Evolutionary conservation across 2,797 vertebrate species (phyloP).

Genomic region (Clamator glandarius): DNA sequence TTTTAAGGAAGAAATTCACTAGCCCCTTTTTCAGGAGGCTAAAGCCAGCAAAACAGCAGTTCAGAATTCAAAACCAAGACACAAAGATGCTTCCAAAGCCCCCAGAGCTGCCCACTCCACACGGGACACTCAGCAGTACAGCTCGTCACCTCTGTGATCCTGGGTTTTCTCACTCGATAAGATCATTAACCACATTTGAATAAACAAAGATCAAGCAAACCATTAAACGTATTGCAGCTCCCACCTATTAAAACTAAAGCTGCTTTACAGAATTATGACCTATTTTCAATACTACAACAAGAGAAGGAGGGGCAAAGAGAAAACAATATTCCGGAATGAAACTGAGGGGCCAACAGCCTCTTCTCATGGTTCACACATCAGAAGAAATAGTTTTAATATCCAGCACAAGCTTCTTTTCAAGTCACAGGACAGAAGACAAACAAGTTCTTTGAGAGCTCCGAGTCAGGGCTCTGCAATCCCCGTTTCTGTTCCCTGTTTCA

Average conservation of each 20-base stretch:
- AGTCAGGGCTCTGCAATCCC: neutral
- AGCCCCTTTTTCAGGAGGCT: neutral
- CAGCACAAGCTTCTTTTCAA: neutral
- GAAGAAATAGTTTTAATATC: neutral
- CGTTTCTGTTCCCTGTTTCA: neutral
- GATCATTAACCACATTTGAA: constrained; percentile 55
- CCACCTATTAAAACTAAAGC: constrained; percentile 38
- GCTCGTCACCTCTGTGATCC: neutral
- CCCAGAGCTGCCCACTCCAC: neutral
- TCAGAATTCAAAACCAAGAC: neutral
- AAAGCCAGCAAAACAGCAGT: neutral
- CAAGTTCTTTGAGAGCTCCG: neutral
- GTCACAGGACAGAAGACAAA: neutral
- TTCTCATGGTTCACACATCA: neutral
- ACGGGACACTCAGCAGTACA: neutral
- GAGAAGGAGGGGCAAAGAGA: neutral
- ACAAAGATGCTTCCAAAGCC: neutral
- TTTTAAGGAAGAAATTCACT: constrained; percentile 14
- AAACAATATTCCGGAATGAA: neutral
- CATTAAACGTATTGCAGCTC: neutral
- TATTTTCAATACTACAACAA: neutral
- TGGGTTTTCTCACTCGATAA: neutral
- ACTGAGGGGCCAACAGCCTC: neutral
- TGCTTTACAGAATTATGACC: constrained; percentile 18
- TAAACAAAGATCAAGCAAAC: constrained; percentile 53